A percentile compares a stretch with the other conserved stretches of the same genome.
phyloP scores from a whole-genome alignment of 2,113 vertebrate species.

The Dromas ardeola region DNA sequence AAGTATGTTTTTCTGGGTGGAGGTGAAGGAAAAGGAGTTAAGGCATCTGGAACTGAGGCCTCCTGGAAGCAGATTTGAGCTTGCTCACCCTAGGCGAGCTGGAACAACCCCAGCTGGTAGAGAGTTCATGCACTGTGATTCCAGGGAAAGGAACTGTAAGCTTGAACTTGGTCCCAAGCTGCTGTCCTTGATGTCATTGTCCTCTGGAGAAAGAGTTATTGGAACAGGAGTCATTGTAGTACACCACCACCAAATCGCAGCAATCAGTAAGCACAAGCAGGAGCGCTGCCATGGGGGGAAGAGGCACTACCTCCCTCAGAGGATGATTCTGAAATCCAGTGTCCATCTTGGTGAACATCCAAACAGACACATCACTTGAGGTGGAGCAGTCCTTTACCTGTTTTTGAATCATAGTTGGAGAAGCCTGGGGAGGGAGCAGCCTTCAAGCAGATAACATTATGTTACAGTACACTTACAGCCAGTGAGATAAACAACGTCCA shows the following conservation, averaged over 20 bases:
- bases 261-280: not conserved
- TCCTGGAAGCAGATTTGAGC: not conserved
- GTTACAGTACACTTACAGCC: not conserved
- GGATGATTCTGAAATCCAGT: not conserved
- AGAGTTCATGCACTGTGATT: not conserved
- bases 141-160: not conserved
- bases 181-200: not conserved
- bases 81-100: not conserved
- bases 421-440: not conserved
- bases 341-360: not conserved
- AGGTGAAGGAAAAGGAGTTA: not conserved
- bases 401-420: not conserved
- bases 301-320: fast-evolving
- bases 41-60: not conserved
- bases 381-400: not conserved
- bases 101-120: not conserved
- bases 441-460: not conserved
- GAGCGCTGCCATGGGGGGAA: not conserved
- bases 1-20: not conserved
- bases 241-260: fast-evolving
- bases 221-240: not conserved
- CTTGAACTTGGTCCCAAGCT: not conserved
- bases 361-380: not conserved
- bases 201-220: not conserved
- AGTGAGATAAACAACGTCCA: not conserved